These are phyloP conservation scores for Drosophila anomelani DNA, from an alignment of 2,888 invertebrate species.

Conservation along the genomic window DNA sequence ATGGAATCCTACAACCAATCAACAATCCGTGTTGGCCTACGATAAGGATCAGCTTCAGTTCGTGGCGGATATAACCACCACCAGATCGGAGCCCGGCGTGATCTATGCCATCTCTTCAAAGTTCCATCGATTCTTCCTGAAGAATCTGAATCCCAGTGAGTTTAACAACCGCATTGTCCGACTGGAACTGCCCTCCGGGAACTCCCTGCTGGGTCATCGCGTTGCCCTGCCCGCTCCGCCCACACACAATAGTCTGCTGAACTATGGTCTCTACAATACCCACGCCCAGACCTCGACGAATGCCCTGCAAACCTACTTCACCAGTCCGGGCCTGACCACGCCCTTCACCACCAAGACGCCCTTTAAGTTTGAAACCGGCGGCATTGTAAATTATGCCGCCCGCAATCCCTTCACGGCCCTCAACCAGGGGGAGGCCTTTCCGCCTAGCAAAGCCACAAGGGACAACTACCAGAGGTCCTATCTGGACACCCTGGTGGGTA, in stretches of 20 bases:
- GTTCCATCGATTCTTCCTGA: constrained; percentile 92
- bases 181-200: constrained; percentile 80
- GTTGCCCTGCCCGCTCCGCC: constrained; percentile 40
- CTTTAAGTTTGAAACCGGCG: constrained; percentile 74
- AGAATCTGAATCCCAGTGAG: constrained; percentile 88
- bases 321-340: constrained; percentile 61
- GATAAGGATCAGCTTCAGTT: constrained; percentile 91
- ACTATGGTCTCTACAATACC: constrained; percentile 50
- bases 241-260: constrained; percentile 54
- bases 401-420: constrained; percentile 83
- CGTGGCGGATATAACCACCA: constrained; percentile 90
- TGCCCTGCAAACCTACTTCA: constrained; percentile 71
- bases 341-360: constrained; percentile 69
- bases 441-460: constrained; percentile 76
- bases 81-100: constrained; percentile 88
- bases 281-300: constrained; percentile 42
- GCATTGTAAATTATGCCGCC: constrained; percentile 72
- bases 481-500: constrained; percentile 73
- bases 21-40: constrained; percentile 90
- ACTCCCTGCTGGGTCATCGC: constrained; percentile 37
- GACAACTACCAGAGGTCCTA: constrained; percentile 74
- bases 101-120: constrained; percentile 91
- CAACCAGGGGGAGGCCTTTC: constrained; percentile 82
- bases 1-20: constrained; percentile 91
- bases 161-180: constrained; percentile 91